A percentile compares a stretch with the other conserved stretches of the same genome.
Conservation (phyloP, 1,140 invertebrate species). For the Tetramorium simillimum region DNA sequence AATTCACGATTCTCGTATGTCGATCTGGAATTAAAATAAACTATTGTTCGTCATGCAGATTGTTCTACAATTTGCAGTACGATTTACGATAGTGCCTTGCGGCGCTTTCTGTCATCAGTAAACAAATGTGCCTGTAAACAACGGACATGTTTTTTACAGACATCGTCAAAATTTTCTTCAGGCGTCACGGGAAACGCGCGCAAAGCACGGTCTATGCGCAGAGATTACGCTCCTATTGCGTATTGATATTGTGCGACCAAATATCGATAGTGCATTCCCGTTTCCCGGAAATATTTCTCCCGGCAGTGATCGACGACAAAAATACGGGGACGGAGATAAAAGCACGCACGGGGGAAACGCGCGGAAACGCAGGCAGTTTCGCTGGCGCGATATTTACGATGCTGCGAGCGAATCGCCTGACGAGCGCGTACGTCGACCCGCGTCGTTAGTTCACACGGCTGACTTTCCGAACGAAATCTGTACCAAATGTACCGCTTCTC, state of each 20-base stretch:
- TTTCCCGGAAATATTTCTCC: constrained; percentile 14
- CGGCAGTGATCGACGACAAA: constrained; percentile 17
- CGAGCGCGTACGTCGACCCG: constrained; percentile 8
- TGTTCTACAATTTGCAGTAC: not conserved
- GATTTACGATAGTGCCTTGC: not conserved
- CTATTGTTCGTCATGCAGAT: not conserved
- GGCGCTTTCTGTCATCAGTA: not conserved
- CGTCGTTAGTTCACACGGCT: constrained; percentile 27
- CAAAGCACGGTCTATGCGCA: not conserved
- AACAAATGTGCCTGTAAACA: not conserved
- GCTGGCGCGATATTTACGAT: constrained; percentile 23
- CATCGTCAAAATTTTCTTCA: not conserved
- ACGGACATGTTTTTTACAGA: not conserved
- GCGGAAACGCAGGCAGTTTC: constrained; percentile 11
- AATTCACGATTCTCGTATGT: not conserved
- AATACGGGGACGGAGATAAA: constrained; percentile 3
- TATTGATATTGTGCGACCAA: constrained; percentile 14
- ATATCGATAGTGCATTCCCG: not conserved
- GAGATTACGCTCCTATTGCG: constrained; percentile 2
- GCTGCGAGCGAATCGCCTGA: not conserved
- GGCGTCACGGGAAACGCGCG: not conserved
- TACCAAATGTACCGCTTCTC: not conserved
- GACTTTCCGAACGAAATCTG: not conserved
- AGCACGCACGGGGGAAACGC: not conserved
- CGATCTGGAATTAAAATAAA: not conserved